Base-by-base conservation (phyloP, 2,113 vertebrate genomes). In the Galemys pyrenaicus region DNA sequence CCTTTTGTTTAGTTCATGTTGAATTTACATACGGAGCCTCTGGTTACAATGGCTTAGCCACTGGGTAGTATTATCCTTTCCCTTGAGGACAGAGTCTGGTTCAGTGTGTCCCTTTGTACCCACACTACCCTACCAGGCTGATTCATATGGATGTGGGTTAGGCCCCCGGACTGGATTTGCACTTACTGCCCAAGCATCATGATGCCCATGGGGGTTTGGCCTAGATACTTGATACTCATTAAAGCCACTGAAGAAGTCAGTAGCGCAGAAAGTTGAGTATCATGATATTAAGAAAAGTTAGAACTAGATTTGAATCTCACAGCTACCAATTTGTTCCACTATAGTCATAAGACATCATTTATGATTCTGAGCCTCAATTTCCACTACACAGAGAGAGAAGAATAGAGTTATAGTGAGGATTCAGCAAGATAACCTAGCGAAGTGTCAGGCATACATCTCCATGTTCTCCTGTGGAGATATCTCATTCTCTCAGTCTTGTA, bases 181-280 rank as follows among this genome's bases (percentile, higher is more conserved):
- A 35, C 28, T 49, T 87, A 91, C 78, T 39, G 6, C 58, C 51
- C 37, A 93, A 2, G 82, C 49, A 58, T 86, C 74, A 37, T 67
- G 39, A 90, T 80, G n/a, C 10, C n/a, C 0, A 9, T 28, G 60
- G 9, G 80, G 37, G 28, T 78, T 95, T 75, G 87, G 26, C 16
- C 68, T 82, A 64, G 60, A 44, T 93, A 30, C 2, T 54, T 87
- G 56, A 71, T 79, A 85, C 9, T 92, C 49, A 95, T 71, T 89
- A 77, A 89, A 90, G 87, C 10, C 46, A 87, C 39, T 95, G 32
- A n/a, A 81, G 56, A 89, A 7, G 26, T 92, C 8, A n/a, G 81
- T 35, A 79, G 51, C n/a, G 19, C 89, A 35, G 46, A 7, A 91
- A 89, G 22, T 65, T 65, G 20, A 82, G n/a, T 79, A 77, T 74